A percentile compares a stretch with the other conserved stretches of the same genome.
These are phyloP conservation scores for Drosophila pullipes DNA, from an alignment of 2,888 invertebrate genomes.

Conservation along the genomic window DNA sequence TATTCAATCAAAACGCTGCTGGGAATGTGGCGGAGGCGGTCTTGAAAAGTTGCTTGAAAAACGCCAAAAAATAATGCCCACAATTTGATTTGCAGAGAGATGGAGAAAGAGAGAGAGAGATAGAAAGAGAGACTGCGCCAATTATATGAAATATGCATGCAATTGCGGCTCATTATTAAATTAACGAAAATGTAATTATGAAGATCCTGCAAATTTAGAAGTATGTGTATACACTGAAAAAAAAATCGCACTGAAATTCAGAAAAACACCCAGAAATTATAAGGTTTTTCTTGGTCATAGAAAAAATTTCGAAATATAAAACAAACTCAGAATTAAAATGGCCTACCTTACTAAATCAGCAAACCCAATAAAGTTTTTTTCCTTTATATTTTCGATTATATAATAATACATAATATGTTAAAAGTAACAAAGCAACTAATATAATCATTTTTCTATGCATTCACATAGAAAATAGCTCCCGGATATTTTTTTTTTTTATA, in stretches of 20 bases:
- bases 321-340: no score
- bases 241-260: neutral
- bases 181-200: slow-evolving; percentile 36
- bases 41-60: neutral
- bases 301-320: neutral
- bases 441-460: neutral
- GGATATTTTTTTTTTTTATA: neutral
- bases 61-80: slow-evolving; percentile 28
- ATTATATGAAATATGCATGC: slow-evolving; percentile 53
- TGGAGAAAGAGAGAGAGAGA: neutral
- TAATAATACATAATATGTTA: no score
- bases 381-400: neutral
- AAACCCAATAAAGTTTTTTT: neutral
- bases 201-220: no score
- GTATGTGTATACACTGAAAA: neutral
- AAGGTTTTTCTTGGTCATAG: neutral
- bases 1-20: slow-evolving; percentile 39
- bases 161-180: slow-evolving; percentile 29
- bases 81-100: slow-evolving; percentile 35
- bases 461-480: neutral
- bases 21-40: neutral
- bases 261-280: neutral
- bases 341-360: neutral
- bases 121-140: slow-evolving; percentile 10
- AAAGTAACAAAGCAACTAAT: neutral